Conservation (phyloP, 2,113 vertebrate genomes). For the Petrocephalus microphthalmus region DNA sequence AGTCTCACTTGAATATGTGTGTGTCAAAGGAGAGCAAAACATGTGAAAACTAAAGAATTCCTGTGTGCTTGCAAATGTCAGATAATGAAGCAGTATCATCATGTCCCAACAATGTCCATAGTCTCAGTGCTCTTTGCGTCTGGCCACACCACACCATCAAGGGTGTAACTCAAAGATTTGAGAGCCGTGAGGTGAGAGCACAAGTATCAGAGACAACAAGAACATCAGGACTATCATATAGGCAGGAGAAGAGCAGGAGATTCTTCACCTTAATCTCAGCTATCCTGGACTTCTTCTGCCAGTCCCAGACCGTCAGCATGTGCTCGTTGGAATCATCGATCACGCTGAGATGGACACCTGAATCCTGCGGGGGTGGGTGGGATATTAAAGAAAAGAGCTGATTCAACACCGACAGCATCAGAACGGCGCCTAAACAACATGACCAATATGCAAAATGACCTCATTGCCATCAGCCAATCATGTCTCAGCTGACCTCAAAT, state of each 20-base stretch:
- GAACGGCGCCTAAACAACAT: background rate
- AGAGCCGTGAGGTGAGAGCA: too few relatives aligned
- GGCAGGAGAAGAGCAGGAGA: background rate
- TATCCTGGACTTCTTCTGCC: slow-evolving; percentile 87
- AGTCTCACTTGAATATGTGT: background rate
- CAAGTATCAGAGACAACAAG: background rate
- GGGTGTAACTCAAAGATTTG: too few relatives aligned
- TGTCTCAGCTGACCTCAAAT: background rate
- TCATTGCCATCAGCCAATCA: background rate
- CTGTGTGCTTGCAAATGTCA: background rate
- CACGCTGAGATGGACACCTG: slow-evolving; percentile 84
- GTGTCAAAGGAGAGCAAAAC: background rate
- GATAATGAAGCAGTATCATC: too few relatives aligned
- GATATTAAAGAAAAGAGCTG: background rate
- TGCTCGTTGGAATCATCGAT: slow-evolving; percentile 96
- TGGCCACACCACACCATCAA: too few relatives aligned
- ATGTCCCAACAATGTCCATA: too few relatives aligned
- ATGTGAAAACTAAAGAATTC: background rate
- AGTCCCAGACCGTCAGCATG: slow-evolving; percentile 97
- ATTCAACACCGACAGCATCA: background rate
- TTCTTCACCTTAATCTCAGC: slow-evolving; percentile 80
- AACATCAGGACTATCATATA: background rate
- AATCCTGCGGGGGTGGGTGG: slow-evolving; percentile 66
- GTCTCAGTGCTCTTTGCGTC: too few relatives aligned
- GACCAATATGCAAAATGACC: background rate